These are phyloP conservation scores for Rhipidura dahli DNA, from an alignment of 2,113 vertebrate species.

Conservation along the genomic window DNA sequence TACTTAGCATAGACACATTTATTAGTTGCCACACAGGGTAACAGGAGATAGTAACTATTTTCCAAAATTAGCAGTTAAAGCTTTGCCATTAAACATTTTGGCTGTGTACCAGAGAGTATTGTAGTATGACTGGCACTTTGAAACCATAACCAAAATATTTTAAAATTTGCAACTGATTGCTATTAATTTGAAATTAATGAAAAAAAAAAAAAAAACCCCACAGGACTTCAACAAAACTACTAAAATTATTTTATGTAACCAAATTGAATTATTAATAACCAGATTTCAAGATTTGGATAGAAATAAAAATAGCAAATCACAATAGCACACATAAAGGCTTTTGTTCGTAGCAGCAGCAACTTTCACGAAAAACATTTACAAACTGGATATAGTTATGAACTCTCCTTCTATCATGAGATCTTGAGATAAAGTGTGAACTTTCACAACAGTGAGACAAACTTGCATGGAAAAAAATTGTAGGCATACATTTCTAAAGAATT, in stretches of 20 bases:
- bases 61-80: not conserved
- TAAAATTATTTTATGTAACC: not conserved
- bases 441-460: not conserved
- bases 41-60: not conserved
- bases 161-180: not conserved
- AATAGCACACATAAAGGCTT: not conserved
- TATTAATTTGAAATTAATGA: not conserved
- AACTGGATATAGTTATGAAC: not conserved
- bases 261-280: not conserved
- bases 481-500: not conserved
- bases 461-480: not conserved
- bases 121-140: not conserved
- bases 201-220: not conserved
- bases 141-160: not conserved
- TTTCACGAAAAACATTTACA: not conserved
- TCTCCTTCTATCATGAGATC: not conserved
- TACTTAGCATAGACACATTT: not conserved
- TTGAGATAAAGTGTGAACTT: not conserved
- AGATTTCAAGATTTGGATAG: not conserved
- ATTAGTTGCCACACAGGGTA: not conserved
- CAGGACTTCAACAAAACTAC: not conserved
- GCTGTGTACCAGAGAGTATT: not conserved
- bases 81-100: not conserved
- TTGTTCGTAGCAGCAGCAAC: not conserved
- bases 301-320: not conserved